These are phyloP conservation scores for Dipus sagitta DNA, from an alignment of 2,797 vertebrate species.

Conservation along the genomic window DNA sequence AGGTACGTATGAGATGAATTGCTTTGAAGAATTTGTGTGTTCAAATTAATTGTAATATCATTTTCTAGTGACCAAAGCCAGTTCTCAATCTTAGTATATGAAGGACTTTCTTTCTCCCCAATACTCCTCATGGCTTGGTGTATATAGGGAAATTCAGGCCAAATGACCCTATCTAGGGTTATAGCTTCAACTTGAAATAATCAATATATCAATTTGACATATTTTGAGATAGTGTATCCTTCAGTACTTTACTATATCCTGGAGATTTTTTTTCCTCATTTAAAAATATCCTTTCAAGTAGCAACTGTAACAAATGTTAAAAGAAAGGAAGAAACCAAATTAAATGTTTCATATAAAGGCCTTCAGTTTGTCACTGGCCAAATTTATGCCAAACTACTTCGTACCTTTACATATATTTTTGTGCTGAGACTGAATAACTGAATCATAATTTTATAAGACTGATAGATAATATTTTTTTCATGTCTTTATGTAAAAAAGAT, in stretches of 20 bases:
- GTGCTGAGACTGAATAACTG: background rate
- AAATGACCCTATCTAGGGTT: background rate
- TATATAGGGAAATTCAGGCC: background rate
- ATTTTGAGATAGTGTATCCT: background rate
- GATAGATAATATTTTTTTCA: background rate
- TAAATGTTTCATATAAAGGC: background rate
- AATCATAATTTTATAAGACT: background rate
- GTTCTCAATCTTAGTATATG: background rate
- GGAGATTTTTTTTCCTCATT: slow-evolving; percentile 10
- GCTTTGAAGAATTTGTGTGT: background rate
- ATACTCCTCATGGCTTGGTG: background rate
- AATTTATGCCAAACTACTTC: background rate
- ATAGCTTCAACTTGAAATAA: background rate
- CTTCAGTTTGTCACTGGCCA: background rate
- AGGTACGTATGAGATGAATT: background rate
- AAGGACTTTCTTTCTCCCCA: background rate
- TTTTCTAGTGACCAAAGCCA: background rate
- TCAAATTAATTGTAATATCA: background rate
- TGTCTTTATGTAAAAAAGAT: background rate
- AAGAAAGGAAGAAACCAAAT: background rate
- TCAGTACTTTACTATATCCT: background rate
- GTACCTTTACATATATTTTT: background rate
- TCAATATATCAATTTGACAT: background rate
- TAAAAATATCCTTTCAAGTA: slow-evolving; percentile 35
- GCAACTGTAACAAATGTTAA: background rate